phyloP scores from a whole-genome alignment of 2,113 vertebrate species.

The Embiotoca jacksoni region DNA sequence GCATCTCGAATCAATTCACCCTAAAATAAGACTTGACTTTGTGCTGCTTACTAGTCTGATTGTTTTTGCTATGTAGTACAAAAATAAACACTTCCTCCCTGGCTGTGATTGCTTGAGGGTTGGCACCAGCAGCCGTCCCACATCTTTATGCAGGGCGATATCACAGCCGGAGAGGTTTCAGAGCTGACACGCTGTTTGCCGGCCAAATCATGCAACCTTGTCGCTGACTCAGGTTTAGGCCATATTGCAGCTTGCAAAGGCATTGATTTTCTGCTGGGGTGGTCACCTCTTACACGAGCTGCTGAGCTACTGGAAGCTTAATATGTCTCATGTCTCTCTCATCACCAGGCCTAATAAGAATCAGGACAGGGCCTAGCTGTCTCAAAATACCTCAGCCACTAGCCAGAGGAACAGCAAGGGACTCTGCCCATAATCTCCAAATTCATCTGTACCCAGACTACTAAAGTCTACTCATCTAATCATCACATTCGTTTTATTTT shows the following conservation, averaged over 20 bases:
- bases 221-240: conserved; percentile 24
- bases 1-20: not conserved
- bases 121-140: not conserved
- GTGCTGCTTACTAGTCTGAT: conserved; percentile 2
- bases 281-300: conserved; percentile 20
- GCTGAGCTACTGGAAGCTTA: conserved; percentile 39
- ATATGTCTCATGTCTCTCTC: conserved; percentile 65
- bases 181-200: conserved; percentile 8
- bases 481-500: conserved; percentile 41
- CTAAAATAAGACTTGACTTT: conserved; percentile 25
- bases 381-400: conserved; percentile 51
- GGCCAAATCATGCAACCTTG: conserved; percentile 38
- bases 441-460: conserved; percentile 41
- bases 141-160: conserved; percentile 1
- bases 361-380: conserved; percentile 46
- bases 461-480: conserved; percentile 37
- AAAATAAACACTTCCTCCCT: not conserved
- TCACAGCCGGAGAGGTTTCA: not conserved
- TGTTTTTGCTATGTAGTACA: not conserved
- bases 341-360: conserved; percentile 64
- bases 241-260: conserved; percentile 48
- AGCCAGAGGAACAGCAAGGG: conserved; percentile 23
- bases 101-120: not conserved
- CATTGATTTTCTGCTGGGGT: conserved; percentile 40
- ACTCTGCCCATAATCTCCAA: conserved; percentile 31